Evolutionary conservation across 2,888 invertebrate species (phyloP).

Genomic region (Mesochorus sp.): DNA sequence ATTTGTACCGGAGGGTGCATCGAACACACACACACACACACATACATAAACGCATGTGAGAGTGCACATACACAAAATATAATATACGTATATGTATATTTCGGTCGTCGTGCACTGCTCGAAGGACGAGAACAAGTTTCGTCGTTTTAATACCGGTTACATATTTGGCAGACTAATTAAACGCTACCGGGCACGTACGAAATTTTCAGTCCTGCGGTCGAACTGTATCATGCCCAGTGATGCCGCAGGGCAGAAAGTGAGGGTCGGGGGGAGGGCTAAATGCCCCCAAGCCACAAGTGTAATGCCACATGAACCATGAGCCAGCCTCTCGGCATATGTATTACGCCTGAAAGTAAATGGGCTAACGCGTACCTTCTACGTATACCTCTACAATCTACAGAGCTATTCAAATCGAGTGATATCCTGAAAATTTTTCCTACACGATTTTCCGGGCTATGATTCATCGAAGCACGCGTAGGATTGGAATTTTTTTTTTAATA

Average conservation of each 20-base stretch:
- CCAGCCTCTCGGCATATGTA: slow-evolving; percentile 13
- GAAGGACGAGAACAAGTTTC: slow-evolving; percentile 33
- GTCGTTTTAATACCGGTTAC: slow-evolving; percentile 58
- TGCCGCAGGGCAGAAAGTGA: neutral
- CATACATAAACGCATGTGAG: neutral
- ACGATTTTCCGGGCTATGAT: too few species aligned
- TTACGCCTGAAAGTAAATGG: slow-evolving; percentile 20
- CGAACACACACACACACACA: neutral
- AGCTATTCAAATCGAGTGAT: neutral
- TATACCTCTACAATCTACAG: neutral
- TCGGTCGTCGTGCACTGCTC: neutral
- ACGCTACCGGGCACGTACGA: slow-evolving; percentile 37
- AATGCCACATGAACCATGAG: slow-evolving; percentile 45
- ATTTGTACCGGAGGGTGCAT: slow-evolving; percentile 22
- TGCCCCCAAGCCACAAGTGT: slow-evolving; percentile 47
- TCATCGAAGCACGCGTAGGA: too few species aligned
- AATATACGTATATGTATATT: neutral
- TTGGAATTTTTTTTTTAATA: too few species aligned
- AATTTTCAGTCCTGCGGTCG: slow-evolving; percentile 60
- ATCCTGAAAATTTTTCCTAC: neutral
- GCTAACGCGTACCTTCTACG: slow-evolving; percentile 13
- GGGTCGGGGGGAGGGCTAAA: neutral
- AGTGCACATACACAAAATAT: neutral
- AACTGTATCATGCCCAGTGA: slow-evolving; percentile 58
- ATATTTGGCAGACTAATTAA: slow-evolving; percentile 66